A percentile compares a stretch with the other conserved stretches of the same genome.
Evolutionary conservation across 2,888 invertebrate species (phyloP).

Genomic region (Tetramorium bicarinatum): DNA sequence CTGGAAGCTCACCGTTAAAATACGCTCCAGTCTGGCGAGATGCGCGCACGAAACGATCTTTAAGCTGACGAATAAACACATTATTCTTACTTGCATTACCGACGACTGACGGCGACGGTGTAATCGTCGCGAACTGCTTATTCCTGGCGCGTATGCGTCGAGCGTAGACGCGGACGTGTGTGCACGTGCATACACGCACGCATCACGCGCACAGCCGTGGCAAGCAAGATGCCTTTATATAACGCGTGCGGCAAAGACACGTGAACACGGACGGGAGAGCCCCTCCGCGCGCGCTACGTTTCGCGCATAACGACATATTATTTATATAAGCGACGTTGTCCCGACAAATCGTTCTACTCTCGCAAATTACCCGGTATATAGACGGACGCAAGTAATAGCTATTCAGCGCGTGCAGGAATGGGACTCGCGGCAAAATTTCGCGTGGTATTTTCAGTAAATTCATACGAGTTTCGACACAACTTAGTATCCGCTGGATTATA

Average conservation of each 20-base stretch:
- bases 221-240: constrained; percentile 69
- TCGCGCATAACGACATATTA: constrained; percentile 77
- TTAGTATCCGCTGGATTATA: constrained; percentile 6
- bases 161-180: neutral
- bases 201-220: constrained; percentile 8
- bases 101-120: constrained; percentile 45
- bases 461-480: constrained; percentile 20
- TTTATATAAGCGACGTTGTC: constrained; percentile 76
- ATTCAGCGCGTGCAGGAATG: constrained; percentile 26
- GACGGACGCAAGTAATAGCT: constrained; percentile 49
- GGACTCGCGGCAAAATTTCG: constrained; percentile 46
- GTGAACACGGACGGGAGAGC: constrained; percentile 64
- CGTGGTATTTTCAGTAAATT: constrained; percentile 45
- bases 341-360: constrained; percentile 72
- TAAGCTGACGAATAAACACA: constrained; percentile 42
- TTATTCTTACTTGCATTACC: constrained; percentile 53
- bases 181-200: neutral
- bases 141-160: constrained; percentile 53
- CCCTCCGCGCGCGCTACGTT: constrained; percentile 50
- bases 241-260: constrained; percentile 70
- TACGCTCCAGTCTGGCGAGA: neutral
- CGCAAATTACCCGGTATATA: constrained; percentile 69
- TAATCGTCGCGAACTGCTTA: constrained; percentile 65
- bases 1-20: neutral
- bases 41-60: constrained; percentile 16